Conservation (phyloP, 2,888 invertebrate genomes). For the Sphaerophoria taeniata region DNA sequence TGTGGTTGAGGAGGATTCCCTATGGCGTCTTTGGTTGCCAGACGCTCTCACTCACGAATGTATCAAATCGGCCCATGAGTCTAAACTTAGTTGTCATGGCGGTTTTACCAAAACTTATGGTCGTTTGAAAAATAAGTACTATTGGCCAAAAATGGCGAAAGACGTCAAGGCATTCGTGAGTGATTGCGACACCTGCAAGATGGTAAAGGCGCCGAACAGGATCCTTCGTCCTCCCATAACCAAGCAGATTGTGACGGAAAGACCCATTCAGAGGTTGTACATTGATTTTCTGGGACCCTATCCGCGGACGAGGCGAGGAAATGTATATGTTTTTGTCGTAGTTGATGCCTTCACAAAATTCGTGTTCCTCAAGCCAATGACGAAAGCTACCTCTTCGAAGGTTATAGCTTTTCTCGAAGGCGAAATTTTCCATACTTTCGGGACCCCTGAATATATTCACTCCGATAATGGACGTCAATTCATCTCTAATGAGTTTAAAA, state of each 20-base stretch:
- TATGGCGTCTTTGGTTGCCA: not conserved
- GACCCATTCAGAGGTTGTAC: too few relatives aligned
- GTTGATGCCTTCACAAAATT: not conserved
- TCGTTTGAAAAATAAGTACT: not conserved
- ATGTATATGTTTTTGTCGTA: not conserved
- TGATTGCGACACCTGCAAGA: not conserved
- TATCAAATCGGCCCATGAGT: not conserved
- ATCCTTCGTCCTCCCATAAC: not conserved
- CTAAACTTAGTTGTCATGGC: not conserved
- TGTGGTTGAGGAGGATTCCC: too few relatives aligned
- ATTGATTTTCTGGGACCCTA: too few relatives aligned
- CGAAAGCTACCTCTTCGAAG: not conserved
- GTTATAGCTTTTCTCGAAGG: not conserved
- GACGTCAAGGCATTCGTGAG: not conserved
- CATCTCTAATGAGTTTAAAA: not conserved
- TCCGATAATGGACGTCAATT: not conserved
- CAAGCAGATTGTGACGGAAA: too few relatives aligned
- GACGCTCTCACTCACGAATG: not conserved
- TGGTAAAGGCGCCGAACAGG: not conserved
- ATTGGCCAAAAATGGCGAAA: not conserved
- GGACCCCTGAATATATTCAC: not conserved
- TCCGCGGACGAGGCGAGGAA: too few relatives aligned
- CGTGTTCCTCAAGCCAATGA: constrained; percentile 1
- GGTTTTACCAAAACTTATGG: not conserved
- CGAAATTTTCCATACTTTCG: not conserved